A percentile compares a stretch with the other conserved stretches of the same genome.
Conservation (phyloP, 2,113 vertebrate genomes). For the Lanius collurio region DNA sequence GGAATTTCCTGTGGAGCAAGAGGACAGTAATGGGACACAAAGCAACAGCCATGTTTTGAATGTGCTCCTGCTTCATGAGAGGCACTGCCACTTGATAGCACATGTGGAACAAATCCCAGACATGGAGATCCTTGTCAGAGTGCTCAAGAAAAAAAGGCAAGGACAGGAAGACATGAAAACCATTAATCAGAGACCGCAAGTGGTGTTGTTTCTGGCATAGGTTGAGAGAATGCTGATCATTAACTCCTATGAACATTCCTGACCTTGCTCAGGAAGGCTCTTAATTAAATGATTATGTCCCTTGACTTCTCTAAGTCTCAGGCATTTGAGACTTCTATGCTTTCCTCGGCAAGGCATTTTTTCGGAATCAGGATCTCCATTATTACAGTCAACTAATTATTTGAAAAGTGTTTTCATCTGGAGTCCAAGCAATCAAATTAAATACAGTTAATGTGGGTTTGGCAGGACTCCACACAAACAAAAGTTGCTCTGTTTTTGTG, state of each 20-base stretch:
- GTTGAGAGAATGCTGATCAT: background rate
- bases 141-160: background rate
- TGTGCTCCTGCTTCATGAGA: background rate
- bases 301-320: background rate
- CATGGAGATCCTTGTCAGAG: background rate
- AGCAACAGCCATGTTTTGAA: background rate
- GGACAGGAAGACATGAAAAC: background rate
- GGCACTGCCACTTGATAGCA: background rate
- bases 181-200: background rate
- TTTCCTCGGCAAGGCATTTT: background rate
- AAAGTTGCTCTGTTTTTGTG: slow-evolving; percentile 14
- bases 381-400: slow-evolving; percentile 37
- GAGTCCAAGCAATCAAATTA: slow-evolving; percentile 31
- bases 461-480: slow-evolving; percentile 31
- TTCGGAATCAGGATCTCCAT: background rate
- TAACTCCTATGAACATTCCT: slow-evolving; percentile 1
- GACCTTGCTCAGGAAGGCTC: slow-evolving; percentile 17
- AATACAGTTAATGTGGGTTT: slow-evolving; percentile 40
- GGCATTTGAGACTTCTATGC: background rate
- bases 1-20: background rate
- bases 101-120: background rate
- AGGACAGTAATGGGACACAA: background rate
- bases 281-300: slow-evolving; percentile 26
- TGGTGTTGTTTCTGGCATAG: background rate
- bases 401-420: slow-evolving; percentile 55